Conservation (phyloP, 2,888 invertebrate species). For the Apamea crenata region DNA sequence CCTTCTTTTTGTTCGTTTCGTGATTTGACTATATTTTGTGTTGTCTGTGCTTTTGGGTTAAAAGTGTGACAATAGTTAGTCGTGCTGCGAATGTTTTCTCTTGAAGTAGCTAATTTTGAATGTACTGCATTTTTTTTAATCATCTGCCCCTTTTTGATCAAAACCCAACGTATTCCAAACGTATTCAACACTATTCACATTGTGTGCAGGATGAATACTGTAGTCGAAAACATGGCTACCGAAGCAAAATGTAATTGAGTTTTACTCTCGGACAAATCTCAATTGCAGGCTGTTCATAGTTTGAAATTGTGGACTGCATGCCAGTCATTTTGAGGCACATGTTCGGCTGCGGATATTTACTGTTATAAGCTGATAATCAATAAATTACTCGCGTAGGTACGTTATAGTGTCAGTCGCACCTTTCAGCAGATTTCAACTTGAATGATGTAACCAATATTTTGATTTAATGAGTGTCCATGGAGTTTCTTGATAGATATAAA, state of each 20-base stretch:
- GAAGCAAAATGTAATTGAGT: conserved; percentile 37
- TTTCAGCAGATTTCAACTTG: not conserved
- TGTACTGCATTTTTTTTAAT: not conserved
- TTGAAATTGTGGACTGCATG: conserved; percentile 19
- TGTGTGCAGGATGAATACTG: conserved; percentile 6
- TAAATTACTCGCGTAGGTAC: not conserved
- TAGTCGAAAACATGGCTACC: conserved; percentile 31
- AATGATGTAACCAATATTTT: not conserved
- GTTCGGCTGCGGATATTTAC: not conserved
- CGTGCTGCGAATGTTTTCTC: not conserved
- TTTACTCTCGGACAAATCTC: conserved; percentile 29
- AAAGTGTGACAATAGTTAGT: not conserved
- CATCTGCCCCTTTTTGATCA: not conserved
- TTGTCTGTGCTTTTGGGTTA: not conserved
- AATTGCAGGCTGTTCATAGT: conserved; percentile 19
- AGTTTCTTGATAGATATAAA: not conserved
- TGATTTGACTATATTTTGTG: not conserved
- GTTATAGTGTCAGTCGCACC: not conserved
- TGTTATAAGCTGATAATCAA: not conserved
- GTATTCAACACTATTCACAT: conserved; percentile 31
- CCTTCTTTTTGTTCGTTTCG: not conserved
- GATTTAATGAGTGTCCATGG: not conserved
- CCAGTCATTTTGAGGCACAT: not conserved
- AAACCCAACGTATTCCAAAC: conserved; percentile 6
- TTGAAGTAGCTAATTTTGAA: not conserved